Evolutionary conservation across 2,888 invertebrate genomes (phyloP), one percentile per base, ranked within the genome.

Genomic region (Mantis religiosa): DNA sequence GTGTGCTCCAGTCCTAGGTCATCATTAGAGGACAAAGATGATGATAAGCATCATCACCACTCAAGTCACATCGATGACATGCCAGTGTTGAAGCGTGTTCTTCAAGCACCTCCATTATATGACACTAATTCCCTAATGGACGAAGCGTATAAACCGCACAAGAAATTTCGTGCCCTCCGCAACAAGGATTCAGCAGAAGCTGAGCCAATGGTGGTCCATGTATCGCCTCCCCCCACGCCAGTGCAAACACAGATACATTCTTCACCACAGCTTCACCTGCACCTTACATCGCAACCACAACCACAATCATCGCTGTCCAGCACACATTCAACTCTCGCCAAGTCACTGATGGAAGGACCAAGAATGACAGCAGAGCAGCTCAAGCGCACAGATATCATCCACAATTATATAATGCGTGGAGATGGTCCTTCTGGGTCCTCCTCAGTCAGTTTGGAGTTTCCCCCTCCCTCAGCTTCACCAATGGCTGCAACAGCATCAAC

Each of bases 91-190:
- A 98, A 98, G 93, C 95, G 98, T 88, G 98, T 98, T 3, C 95
- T 98, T 28, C 98, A 98, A 93, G 98, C 98, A 1, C 98, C 98
- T 1, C 98, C 98, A 0, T 94, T 98, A 12, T 97, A 98, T 93
- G 98, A 98, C 92, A 97, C 98, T 89, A 97, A 97, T 92, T 96
- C 97, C 2, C 93, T 98, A 89, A 98, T 98, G 98, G 98, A 98
- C 93, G 98, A 98, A 93, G 98, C 98, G 27, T 98, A 98, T 94
- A 98, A 98, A 93, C 98, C 98, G 90, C 98, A 98, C 94, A 98
- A 98, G 94, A 98, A 98, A 93, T 98, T 98, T 95, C 96, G 98
- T 84, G 97, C 97, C 3, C 94, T 97, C 92, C 94, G 97, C 41
- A 93, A 93, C 90, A 97, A 97, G 91, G 97, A 97, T 92, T 96